Evolutionary conservation across 1,140 invertebrate species (phyloP).

Genomic region (Drosophila tristis): DNA sequence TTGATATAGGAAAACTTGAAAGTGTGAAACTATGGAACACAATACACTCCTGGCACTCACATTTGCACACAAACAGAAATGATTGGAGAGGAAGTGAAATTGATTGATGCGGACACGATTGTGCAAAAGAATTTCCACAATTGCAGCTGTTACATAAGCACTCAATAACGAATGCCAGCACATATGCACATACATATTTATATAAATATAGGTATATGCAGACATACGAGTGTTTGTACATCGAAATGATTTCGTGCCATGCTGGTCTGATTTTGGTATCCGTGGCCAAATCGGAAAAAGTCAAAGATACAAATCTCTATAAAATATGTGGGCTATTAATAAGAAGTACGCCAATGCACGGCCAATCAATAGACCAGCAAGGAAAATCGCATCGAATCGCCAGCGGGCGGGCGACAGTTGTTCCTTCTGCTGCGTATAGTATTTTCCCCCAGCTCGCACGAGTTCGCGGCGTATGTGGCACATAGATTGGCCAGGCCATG

Average conservation of each 20-base stretch:
- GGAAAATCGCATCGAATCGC: constrained; percentile 39
- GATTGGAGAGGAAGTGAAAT: constrained; percentile 65
- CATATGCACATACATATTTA: constrained; percentile 8
- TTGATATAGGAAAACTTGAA: constrained; percentile 61
- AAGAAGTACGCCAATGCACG: constrained; percentile 68
- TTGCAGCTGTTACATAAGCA: constrained; percentile 67
- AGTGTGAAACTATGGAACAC: constrained; percentile 63
- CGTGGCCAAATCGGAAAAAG: constrained; percentile 74
- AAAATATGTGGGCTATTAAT: constrained; percentile 79
- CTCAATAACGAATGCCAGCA: constrained; percentile 60
- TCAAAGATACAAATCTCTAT: constrained; percentile 78
- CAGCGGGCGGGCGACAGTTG: constrained; percentile 46
- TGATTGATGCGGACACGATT: constrained; percentile 66
- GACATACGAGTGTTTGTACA: constrained; percentile 23
- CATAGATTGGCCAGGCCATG: constrained; percentile 16
- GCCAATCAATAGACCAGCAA: constrained; percentile 67
- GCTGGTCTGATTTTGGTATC: constrained; percentile 27
- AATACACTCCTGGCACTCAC: constrained; percentile 8
- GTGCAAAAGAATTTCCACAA: constrained; percentile 71
- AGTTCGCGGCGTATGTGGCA: constrained; percentile 9
- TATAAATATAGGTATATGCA: background rate
- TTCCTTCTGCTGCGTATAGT: background rate
- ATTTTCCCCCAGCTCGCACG: too few relatives aligned
- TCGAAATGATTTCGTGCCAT: constrained; percentile 62
- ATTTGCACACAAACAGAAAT: constrained; percentile 15